Evolutionary conservation across 2,888 invertebrate genomes (phyloP), one percentile per base, ranked within the genome.

Genomic region (Julus scanicus): DNA sequence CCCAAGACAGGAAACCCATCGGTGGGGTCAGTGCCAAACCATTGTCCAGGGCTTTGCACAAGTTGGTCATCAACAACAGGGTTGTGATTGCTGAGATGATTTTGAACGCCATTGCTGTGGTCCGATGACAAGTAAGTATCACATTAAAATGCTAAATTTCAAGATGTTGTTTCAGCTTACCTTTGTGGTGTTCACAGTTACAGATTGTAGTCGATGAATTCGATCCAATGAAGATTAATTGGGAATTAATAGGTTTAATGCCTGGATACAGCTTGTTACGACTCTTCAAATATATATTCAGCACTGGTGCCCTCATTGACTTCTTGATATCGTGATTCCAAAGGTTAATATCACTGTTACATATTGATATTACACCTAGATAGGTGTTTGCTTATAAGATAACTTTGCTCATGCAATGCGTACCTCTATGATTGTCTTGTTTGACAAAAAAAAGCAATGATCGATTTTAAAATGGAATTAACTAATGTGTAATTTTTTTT

Each of bases 1-100:
- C 96, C 97, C 97, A 97, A 17, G 96, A 95, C 87, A 97, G 93
- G 9, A 80, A 97, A 49, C 97, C 97, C 97, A 97, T 97, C 0
- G 97, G 97, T 17, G 97, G 97, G 89, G 96, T 96, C 90, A 95
- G 92, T 20, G 95, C 96, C 91, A 97, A 91, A 39, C 97, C 97
- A 94, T 97, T 97, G 91, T 97, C 96, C 91, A 97, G 96, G 95
- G 4, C 92, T 80, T 80, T 80, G 80, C 80, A 39, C 37, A 80
- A 80, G 37, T 80, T 39, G 3, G 13, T 37, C 15, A 80, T 11
- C 37, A 80, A 15, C 37, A 80, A 37, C 2, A 80, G 80, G 29
- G 80, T 39, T 80, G 80, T 15, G 80, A 80, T 80, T 80, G 80
- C 80, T 3, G 37, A 11, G 37, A 37, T 37, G 15, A 80, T 37